A percentile compares a stretch with the other conserved stretches of the same genome.
These are phyloP conservation scores for Zonitis immaculata DNA, from an alignment of 2,888 invertebrate genomes.

Conservation along the genomic window DNA sequence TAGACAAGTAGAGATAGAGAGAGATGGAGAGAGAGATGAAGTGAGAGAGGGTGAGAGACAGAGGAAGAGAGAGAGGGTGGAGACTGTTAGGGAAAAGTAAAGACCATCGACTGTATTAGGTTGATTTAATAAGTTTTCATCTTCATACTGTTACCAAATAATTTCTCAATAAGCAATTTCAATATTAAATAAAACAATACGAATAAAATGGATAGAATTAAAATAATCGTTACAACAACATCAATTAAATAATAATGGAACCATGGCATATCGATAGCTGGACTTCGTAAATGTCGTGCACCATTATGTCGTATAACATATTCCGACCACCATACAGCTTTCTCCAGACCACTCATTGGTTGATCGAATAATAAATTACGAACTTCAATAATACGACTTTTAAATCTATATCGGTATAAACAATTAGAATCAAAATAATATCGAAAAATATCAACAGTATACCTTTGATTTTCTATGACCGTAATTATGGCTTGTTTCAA, in stretches of 20 bases:
- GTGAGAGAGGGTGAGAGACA: too few species aligned
- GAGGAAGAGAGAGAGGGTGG: too few species aligned
- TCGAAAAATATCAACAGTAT: background rate
- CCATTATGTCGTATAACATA: slow-evolving; percentile 52
- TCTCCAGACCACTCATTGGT: slow-evolving; percentile 45
- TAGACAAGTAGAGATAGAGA: too few species aligned
- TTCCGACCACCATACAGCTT: slow-evolving; percentile 54
- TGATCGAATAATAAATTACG: slow-evolving; percentile 42
- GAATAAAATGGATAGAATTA: too few species aligned
- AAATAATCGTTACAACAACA: slow-evolving; percentile 18
- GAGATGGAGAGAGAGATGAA: too few species aligned
- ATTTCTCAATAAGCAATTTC: too few species aligned
- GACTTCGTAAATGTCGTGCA: slow-evolving; percentile 48
- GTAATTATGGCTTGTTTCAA: slow-evolving; percentile 5
- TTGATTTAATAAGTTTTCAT: too few species aligned
- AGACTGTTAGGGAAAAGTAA: too few species aligned
- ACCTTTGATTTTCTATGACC: slow-evolving; percentile 5
- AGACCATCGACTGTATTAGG: too few species aligned
- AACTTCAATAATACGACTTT: slow-evolving; percentile 28
- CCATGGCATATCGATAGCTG: slow-evolving; percentile 45
- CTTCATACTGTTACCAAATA: too few species aligned
- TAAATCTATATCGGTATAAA: slow-evolving; percentile 20
- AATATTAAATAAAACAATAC: too few species aligned
- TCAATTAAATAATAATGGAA: slow-evolving; percentile 49
- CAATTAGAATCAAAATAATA: background rate